phyloP scores from a whole-genome alignment of 2,113 vertebrate species.

The Halcyon malimbica region DNA sequence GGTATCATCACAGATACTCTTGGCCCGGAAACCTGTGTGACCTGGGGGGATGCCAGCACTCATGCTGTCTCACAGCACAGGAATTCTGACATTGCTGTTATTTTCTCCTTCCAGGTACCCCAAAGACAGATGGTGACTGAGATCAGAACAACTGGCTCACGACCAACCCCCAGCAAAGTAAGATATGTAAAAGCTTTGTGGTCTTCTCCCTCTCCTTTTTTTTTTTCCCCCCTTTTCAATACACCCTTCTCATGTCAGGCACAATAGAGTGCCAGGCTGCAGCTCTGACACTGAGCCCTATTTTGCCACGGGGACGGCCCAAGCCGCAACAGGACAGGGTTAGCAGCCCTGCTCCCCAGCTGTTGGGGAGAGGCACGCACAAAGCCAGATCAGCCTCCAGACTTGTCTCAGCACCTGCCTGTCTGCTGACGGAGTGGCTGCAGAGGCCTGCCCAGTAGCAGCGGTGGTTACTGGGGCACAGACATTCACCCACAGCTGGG shows the following conservation, averaged over 20 bases:
- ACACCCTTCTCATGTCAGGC: neutral
- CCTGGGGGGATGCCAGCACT: neutral
- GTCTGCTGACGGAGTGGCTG: neutral
- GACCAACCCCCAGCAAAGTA: neutral
- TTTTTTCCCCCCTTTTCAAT: neutral
- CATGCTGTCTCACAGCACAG: neutral
- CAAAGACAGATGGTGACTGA: neutral
- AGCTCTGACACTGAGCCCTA: neutral
- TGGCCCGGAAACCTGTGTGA: neutral
- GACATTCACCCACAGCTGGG: neutral
- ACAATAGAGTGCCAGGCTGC: rapidly evolving
- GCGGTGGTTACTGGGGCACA: neutral
- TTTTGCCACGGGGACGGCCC: neutral
- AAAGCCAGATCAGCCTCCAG: neutral
- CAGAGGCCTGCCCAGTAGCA: neutral
- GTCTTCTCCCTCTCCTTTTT: neutral
- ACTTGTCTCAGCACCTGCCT: neutral
- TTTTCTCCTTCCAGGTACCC: neutral
- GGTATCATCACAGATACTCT: neutral
- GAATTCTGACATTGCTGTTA: neutral
- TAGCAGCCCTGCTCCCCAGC: neutral
- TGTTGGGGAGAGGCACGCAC: neutral
- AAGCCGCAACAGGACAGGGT: neutral
- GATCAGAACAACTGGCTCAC: neutral
- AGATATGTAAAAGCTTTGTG: neutral